phyloP scores from a whole-genome alignment of 2,888 invertebrate species.

The Aphodius sticticus region DNA sequence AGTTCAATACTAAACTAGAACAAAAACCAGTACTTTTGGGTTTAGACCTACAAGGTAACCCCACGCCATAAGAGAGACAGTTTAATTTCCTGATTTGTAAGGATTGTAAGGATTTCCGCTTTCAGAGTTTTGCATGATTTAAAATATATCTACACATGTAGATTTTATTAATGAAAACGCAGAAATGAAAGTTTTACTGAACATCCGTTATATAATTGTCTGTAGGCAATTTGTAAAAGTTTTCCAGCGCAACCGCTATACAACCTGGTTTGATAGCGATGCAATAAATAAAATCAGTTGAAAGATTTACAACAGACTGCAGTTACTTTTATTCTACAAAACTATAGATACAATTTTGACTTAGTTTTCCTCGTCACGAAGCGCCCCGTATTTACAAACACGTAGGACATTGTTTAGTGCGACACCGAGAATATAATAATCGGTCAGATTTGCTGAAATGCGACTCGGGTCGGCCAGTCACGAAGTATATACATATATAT shows the following conservation, averaged over 20 bases:
- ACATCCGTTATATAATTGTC: no score
- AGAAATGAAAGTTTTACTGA: no score
- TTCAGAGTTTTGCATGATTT: no score
- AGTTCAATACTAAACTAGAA: no score
- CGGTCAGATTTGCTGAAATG: constrained; percentile 50
- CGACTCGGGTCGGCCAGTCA: constrained; percentile 55
- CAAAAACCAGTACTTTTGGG: no score
- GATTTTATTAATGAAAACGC: no score
- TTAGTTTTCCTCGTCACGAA: neutral
- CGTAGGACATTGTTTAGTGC: neutral
- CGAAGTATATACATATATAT: constrained; percentile 58
- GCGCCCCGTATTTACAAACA: neutral
- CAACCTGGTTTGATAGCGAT: neutral
- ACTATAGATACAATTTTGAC: neutral
- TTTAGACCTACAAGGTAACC: no score
- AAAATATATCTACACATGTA: no score
- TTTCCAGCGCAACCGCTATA: neutral
- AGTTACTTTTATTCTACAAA: neutral
- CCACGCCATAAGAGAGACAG: no score
- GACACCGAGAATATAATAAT: neutral
- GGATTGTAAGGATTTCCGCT: no score
- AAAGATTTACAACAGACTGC: neutral
- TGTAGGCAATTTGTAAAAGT: no score
- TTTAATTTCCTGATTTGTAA: no score
- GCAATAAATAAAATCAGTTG: neutral